phyloP scores from a whole-genome alignment of 2,797 vertebrate species.

The Sebastes kiyomatsui region DNA sequence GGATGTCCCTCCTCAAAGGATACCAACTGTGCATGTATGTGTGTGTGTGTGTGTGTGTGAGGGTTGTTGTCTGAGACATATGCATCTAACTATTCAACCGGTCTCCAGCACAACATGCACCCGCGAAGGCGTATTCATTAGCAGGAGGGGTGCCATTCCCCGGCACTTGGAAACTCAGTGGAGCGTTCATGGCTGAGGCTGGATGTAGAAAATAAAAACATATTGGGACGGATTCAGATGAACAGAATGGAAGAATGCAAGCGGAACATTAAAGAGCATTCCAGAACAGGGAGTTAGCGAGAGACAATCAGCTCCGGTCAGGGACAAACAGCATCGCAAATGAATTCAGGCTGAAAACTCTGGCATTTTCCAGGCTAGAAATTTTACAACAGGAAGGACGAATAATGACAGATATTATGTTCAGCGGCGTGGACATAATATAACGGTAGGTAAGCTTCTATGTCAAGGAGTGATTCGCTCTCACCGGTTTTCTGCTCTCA shows the following conservation, averaged over 20 bases:
- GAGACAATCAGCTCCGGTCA: conserved; percentile 45
- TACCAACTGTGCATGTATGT: conserved; percentile 18
- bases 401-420: conserved; percentile 56
- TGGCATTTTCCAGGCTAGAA: conserved; percentile 47
- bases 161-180: conserved; percentile 54
- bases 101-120: conserved; percentile 33
- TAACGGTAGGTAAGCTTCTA: conserved; percentile 37
- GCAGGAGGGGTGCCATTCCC: conserved; percentile 45
- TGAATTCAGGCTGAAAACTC: conserved; percentile 35
- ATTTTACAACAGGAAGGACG: conserved; percentile 48
- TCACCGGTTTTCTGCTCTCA: neutral
- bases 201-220: conserved; percentile 64
- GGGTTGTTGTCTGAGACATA: conserved; percentile 43
- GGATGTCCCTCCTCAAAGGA: conserved; percentile 48
- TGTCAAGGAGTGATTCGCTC: conserved; percentile 34
- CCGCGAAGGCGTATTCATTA: conserved; percentile 54
- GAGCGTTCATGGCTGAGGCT: conserved; percentile 39
- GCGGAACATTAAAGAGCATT: conserved; percentile 67
- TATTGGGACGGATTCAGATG: conserved; percentile 49
- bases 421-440: conserved; percentile 49
- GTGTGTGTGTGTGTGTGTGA: neutral
- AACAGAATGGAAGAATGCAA: conserved; percentile 49
- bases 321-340: conserved; percentile 51
- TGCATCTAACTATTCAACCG: conserved; percentile 48
- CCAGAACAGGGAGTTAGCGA: conserved; percentile 23